These are phyloP conservation scores for Cephus sareptanus DNA, from an alignment of 2,888 invertebrate species.

Conservation along the genomic window DNA sequence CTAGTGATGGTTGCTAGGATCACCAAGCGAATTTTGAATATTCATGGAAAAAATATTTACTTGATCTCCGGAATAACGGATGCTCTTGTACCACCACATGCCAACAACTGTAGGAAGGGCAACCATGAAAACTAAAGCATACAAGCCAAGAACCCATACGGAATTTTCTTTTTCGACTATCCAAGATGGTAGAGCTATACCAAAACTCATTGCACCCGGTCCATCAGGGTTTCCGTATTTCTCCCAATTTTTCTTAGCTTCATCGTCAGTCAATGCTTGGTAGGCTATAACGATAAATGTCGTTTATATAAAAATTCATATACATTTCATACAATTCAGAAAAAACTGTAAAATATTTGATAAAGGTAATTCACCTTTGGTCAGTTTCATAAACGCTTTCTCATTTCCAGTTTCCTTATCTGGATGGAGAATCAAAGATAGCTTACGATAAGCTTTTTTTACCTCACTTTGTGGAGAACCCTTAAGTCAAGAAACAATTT, in stretches of 20 bases:
- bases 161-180: slow-evolving; percentile 99
- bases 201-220: slow-evolving; percentile 99
- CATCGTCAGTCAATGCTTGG: slow-evolving; percentile 95
- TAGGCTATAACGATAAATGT: slow-evolving; percentile 62
- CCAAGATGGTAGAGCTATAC: slow-evolving; percentile 99
- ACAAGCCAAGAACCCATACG: slow-evolving; percentile 95
- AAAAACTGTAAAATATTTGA: slow-evolving; percentile 5
- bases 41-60: slow-evolving; percentile 51
- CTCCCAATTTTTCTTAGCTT: slow-evolving; percentile 97
- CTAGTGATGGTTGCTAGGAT: background rate
- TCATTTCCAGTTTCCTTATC: slow-evolving; percentile 98
- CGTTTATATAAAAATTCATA: slow-evolving; percentile 9
- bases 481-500: slow-evolving; percentile 58
- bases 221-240: slow-evolving; percentile 99
- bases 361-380: slow-evolving; percentile 78
- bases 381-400: slow-evolving; percentile 96
- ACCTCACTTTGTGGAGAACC: slow-evolving; percentile 90
- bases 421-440: slow-evolving; percentile 95
- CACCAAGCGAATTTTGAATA: slow-evolving; percentile 5
- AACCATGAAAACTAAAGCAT: slow-evolving; percentile 98
- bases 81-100: slow-evolving; percentile 99
- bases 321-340: slow-evolving; percentile 3
- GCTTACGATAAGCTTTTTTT: slow-evolving; percentile 94
- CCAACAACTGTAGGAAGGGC: slow-evolving; percentile 92
- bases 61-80: slow-evolving; percentile 96